Conservation (phyloP, 2,888 invertebrate species). For the Polyommatus iphigenia region DNA sequence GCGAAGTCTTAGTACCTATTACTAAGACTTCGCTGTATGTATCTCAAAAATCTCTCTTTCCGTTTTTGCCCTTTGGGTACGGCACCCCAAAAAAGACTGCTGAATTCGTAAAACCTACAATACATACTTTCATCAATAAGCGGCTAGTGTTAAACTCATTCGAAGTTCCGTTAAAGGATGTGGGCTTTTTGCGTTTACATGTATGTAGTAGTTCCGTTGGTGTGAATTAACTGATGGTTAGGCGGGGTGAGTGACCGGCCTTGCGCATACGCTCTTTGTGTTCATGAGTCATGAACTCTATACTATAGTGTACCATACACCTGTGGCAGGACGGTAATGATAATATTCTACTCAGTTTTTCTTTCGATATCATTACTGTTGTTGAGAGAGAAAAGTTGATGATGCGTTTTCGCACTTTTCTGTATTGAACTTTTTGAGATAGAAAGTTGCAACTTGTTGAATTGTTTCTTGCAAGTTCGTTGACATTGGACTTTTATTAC, state of each 20-base stretch:
- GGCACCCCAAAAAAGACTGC: too few relatives aligned
- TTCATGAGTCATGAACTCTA: constrained; percentile 7
- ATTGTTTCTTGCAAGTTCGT: neutral
- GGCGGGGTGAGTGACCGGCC: constrained; percentile 74
- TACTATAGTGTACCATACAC: neutral
- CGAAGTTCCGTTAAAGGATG: constrained; percentile 23
- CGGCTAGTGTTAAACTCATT: neutral
- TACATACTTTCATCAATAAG: neutral
- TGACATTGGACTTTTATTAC: neutral
- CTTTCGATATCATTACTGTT: too few relatives aligned
- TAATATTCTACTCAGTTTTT: neutral
- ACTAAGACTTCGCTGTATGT: too few relatives aligned
- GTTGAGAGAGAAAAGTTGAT: too few relatives aligned
- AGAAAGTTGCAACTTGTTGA: neutral
- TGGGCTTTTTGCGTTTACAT: neutral
- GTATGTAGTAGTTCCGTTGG: constrained; percentile 18
- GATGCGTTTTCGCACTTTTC: too few relatives aligned
- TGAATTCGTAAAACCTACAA: too few relatives aligned
- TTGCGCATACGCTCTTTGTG: constrained; percentile 53
- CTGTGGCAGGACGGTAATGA: neutral
- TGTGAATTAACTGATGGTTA: constrained; percentile 22
- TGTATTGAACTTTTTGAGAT: neutral
- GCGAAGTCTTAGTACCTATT: too few relatives aligned
- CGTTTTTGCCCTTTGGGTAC: too few relatives aligned
- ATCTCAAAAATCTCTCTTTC: too few relatives aligned